Evolutionary conservation across 2,888 invertebrate genomes (phyloP).

Genomic region (Linnaemya tessellans): DNA sequence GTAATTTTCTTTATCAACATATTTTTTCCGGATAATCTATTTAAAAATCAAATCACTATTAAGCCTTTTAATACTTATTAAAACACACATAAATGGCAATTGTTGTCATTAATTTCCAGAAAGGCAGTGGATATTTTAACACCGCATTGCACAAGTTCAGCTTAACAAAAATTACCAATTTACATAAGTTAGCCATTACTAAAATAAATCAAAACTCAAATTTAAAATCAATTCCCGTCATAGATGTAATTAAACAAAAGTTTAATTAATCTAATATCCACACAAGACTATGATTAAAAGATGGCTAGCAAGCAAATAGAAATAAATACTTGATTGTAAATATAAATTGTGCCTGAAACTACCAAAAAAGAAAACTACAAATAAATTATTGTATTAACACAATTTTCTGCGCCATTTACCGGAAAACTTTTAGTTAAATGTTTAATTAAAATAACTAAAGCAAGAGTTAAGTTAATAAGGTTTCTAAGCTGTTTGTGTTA

Average conservation of each 20-base stretch:
- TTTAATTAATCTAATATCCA: constrained; percentile 30
- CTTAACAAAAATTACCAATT: background rate
- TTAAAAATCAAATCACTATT: no score
- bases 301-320: background rate
- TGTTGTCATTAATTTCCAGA: background rate
- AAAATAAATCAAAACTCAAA: background rate
- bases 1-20: no score
- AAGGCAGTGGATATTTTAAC: background rate
- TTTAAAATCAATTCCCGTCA: background rate
- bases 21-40: no score
- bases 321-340: constrained; percentile 21
- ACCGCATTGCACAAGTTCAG: constrained; percentile 17
- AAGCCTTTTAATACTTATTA: no score
- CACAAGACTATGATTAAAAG: background rate
- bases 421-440: constrained; percentile 52
- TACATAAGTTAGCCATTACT: constrained; percentile 24
- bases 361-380: background rate
- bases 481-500: constrained; percentile 20
- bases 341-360: background rate
- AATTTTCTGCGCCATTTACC: constrained; percentile 48
- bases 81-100: background rate
- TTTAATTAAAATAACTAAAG: constrained; percentile 50
- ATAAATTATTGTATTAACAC: constrained; percentile 45
- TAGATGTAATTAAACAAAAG: constrained; percentile 26
- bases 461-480: constrained; percentile 32